Conservation (phyloP, 64 coral and sea anemone genomes). For the Trachythela sp. region DNA sequence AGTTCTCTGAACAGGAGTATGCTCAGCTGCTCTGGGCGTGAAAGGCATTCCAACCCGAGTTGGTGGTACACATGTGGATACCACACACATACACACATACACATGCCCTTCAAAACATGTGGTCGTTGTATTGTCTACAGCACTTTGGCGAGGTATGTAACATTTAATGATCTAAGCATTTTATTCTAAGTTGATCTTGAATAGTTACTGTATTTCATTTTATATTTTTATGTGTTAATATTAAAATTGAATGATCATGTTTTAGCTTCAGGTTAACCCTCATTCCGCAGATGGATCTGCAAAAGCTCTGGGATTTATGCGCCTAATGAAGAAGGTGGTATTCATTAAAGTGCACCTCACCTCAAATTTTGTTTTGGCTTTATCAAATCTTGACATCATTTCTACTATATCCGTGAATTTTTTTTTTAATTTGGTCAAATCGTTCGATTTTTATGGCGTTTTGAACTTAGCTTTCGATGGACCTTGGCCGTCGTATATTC, state of each 20-base stretch:
- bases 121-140: neutral
- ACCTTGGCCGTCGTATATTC: too few species aligned
- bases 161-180: neutral
- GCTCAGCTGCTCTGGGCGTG: neutral
- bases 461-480: too few species aligned
- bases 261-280: neutral
- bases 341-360: too few species aligned
- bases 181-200: too few species aligned
- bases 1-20: neutral
- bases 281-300: neutral
- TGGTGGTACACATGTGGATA: slow-evolving; percentile 39
- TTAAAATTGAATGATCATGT: neutral
- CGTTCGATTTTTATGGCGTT: too few species aligned
- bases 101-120: slow-evolving; percentile 19
- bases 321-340: neutral
- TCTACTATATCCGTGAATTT: too few species aligned
- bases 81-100: slow-evolving; percentile 34
- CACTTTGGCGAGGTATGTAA: slow-evolving; percentile 21
- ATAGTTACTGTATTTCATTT: too few species aligned
- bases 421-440: too few species aligned
- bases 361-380: too few species aligned
- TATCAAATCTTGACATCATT: too few species aligned
- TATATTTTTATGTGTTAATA: too few species aligned
- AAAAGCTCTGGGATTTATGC: neutral
- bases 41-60: slow-evolving; percentile 18